phyloP scores from a whole-genome alignment of 2,113 vertebrate genomes.

The Gavia stellata region DNA sequence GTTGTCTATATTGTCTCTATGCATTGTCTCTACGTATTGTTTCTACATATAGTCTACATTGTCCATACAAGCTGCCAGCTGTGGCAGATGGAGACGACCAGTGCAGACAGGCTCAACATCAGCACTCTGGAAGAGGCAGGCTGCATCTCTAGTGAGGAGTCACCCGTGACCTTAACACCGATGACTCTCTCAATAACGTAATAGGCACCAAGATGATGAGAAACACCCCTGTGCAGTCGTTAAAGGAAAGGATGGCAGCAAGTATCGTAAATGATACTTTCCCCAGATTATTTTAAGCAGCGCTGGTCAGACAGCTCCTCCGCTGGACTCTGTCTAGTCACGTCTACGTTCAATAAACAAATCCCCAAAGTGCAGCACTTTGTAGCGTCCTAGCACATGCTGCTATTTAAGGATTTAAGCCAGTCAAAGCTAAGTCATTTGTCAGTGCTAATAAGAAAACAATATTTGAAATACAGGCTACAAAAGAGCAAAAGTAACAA shows the following conservation, averaged over 20 bases:
- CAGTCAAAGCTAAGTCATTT: not conserved
- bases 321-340: not conserved
- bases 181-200: not conserved
- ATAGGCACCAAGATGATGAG: too few relatives aligned
- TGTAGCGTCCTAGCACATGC: not conserved
- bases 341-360: not conserved
- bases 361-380: not conserved
- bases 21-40: not conserved
- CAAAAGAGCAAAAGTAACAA: not conserved
- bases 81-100: too few relatives aligned
- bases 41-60: too few relatives aligned
- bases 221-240: not conserved
- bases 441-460: not conserved
- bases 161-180: not conserved
- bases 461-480: not conserved
- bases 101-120: not conserved
- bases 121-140: too few relatives aligned
- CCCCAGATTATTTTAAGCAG: not conserved
- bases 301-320: not conserved
- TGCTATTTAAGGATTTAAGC: not conserved
- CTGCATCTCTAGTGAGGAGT: not conserved
- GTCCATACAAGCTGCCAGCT: not conserved
- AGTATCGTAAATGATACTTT: fast-evolving
- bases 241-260: too few relatives aligned
- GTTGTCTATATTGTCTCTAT: too few relatives aligned